Evolutionary conservation across 1,140 invertebrate genomes (phyloP), one percentile per base, ranked within the genome.

Genomic region (Lethrus apterus): DNA sequence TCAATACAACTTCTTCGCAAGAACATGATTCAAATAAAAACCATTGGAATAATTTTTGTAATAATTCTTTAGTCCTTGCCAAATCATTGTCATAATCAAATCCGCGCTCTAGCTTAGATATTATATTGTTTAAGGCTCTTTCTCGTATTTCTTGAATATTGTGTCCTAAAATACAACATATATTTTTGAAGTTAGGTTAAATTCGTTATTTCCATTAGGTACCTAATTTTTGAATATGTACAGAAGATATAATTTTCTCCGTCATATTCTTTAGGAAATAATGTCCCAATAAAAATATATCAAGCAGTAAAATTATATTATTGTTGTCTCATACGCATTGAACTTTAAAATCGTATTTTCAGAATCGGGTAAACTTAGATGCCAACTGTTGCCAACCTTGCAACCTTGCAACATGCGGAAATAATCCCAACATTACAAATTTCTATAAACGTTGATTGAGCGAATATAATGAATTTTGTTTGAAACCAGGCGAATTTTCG

Each of bases 71-170:
- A 34, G 51, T 55, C 44, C 57, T 49, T 2, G 60, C 54, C 29
- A 64, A 49, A 42, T 62, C 60, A 51, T 62, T 62, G 33, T 66
- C 57, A 24, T 60, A 63, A 18, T 44, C 23, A 45, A 57, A 59
- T 14, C 63, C 62, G 41, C 60, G 56, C 5, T 66, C 56, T 10
- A 66, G 34, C 48, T 66, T 66, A 1, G 63, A 62, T 30, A 57
- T 36, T 20, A 65, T 56, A 41, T 59, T 60, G n/a, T 54, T 33
- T 14, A 66, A 48, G 8, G 64, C 63, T 36, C 64, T 48, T 54
- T 64, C 56, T 33, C 64, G 34, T n/a, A 66, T 65, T 60, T 66
- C 64, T 52, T 49, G 49, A 15, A 66, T 55, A 55, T 59, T 57
- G 46, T 66, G 64, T 3, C 56, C 64, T 64, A 51, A 4, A 46